A percentile compares a stretch with the other conserved stretches of the same genome.
phyloP scores from a whole-genome alignment of 2,797 vertebrate species.

The Onychomys arenicola region DNA sequence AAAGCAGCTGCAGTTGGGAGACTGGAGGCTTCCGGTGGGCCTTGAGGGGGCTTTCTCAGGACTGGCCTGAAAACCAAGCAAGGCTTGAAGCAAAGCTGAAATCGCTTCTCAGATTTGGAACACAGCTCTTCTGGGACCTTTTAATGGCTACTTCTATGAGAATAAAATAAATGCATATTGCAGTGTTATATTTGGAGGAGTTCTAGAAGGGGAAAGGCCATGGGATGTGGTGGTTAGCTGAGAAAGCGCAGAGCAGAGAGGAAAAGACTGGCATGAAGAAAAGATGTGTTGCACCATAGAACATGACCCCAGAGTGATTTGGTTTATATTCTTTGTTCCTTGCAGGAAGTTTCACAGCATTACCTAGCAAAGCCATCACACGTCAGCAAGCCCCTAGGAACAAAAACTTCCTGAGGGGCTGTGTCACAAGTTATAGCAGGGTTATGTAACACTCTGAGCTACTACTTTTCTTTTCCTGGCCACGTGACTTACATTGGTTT shows the following conservation, averaged over 20 bases:
- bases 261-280: background rate
- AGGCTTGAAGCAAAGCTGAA: background rate
- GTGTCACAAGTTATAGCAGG: background rate
- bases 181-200: background rate
- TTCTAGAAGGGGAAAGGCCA: conserved; percentile 2
- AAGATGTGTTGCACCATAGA: background rate
- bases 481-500: background rate
- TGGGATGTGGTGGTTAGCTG: background rate
- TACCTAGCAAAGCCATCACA: background rate
- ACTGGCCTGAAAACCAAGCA: background rate
- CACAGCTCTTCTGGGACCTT: background rate
- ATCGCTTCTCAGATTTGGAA: background rate
- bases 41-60: background rate
- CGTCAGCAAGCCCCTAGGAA: background rate
- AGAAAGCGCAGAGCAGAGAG: background rate
- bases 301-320: background rate
- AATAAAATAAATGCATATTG: background rate
- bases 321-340: background rate
- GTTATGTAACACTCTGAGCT: no score
- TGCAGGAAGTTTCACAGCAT: background rate
- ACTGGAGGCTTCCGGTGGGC: background rate
- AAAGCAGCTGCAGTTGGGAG: background rate
- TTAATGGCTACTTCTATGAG: background rate
- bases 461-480: background rate
- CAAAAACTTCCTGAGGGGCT: background rate